Evolutionary conservation across 2,797 vertebrate species (phyloP), one percentile per base, ranked within the genome.

Genomic region (Triplophysa yarkandensis): DNA sequence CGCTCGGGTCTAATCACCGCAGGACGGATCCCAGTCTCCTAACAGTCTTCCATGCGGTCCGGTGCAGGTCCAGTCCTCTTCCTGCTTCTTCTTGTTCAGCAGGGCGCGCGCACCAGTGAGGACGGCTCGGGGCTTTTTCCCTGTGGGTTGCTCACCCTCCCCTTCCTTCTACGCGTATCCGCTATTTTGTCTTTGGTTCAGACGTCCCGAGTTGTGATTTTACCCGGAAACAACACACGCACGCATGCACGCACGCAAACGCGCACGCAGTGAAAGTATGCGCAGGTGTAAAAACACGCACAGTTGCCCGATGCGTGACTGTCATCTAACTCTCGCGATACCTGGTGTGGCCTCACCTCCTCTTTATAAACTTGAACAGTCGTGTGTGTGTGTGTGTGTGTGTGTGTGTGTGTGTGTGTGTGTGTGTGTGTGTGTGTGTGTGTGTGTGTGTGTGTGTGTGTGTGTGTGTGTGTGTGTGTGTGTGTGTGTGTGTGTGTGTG

Each of bases 191-290:
- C 19, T 25, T n/a, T 43, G 41, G n/a, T 39, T 63, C 54, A 75
- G 30, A 55, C 23, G 25, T 27, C 21, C 44, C 41, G 54, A 69
- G 73, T 78, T 17, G 76, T 81, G 81, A 84, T 88, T 87, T 87
- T 81, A 86, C 80, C 83, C 80, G 86, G 85, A 90, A 90, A 87
- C 63, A 80, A 80, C n/a, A n/a, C n/a, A n/a, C n/a, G n/a, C n/a
- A n/a, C n/a, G 76, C 36, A 71, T 74, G 17, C 39, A 21, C 66
- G 66, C 34, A 50, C 27, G 2, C 46, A n/a, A 67, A 52, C n/a
- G 34, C 6, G 3, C 28, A 64, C 3, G n/a, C 25, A 14, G 17
- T 2, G 25, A 43, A 50, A 44, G 7, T 1, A 11, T 16, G 54
- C n/a, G n/a, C 34, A 41, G 41, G 30, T n/a, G 60, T 28, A 21